Evolutionary conservation across 2,797 vertebrate species (phyloP), one percentile per base, ranked within the genome.

Genomic region (Phaenicophaeus curvirostris): DNA sequence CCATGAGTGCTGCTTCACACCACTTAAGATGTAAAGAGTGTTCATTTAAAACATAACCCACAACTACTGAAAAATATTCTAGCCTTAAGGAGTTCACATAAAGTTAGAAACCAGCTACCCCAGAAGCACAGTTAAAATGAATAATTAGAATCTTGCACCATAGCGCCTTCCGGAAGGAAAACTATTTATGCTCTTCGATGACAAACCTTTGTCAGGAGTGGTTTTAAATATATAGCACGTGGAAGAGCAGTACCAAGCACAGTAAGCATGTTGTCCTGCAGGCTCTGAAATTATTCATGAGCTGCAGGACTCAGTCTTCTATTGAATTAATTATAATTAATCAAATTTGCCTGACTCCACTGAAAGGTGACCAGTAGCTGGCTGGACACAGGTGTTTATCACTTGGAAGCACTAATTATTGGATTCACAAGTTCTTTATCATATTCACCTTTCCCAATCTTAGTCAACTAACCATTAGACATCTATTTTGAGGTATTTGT

Each of bases 241-340:
- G 72, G 6, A 54, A 53, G 65, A n/a, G 41, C 48, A 79, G 41
- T 24, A 33, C 39, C 25, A 46, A 78, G 73, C 35, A 68, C 30
- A 72, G 11, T 6, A 55, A 53, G 15, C 20, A 20, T 6, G 30
- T 35, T 39, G 78, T 77, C 15, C 62, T 63, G 20, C 30, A 85
- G 67, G 6, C 46, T 74, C 81, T 87, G 61, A 67, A 96, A 89
- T 82, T 74, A 88, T 90, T 94, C 35, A 90, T 85, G 59, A 93
- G 59, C 67, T 73, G 39, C 46, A 94, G 54, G 51, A 51, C 62
- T 66, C 79, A 21, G 12, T 11, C 48, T 68, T 67, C 53, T 33
- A 59, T 48, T 78, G 54, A 91, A 87, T 77, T 95, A 92, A 87
- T 92, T 87, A 92, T 25, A 87, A 61, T 85, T 83, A 92, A 92